phyloP scores from a whole-genome alignment of 2,888 invertebrate genomes.

The Clitarchus hookeri region DNA sequence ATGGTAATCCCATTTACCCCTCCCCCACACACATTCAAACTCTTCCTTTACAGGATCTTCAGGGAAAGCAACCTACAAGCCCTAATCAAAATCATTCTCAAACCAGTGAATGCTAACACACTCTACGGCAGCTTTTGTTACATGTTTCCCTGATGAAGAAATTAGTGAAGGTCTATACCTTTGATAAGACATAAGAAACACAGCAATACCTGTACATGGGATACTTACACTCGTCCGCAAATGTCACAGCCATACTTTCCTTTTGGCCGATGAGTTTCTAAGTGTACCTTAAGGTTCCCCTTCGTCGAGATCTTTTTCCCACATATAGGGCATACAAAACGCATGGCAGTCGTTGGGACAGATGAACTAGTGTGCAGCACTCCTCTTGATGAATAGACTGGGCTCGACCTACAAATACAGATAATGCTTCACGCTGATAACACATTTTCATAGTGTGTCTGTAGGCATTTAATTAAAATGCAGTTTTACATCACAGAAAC shows the following conservation, averaged over 20 bases:
- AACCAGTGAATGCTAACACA: too few relatives aligned
- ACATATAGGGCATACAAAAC: constrained; percentile 64
- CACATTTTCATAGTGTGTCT: neutral
- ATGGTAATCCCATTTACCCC: too few relatives aligned
- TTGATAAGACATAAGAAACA: too few relatives aligned
- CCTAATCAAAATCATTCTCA: too few relatives aligned
- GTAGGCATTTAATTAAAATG: too few relatives aligned
- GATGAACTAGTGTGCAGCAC: constrained; percentile 47
- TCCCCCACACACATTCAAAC: too few relatives aligned
- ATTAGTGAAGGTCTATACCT: too few relatives aligned
- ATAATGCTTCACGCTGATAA: neutral
- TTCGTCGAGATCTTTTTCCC: constrained; percentile 65
- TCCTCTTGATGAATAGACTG: constrained; percentile 50
- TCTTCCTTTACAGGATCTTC: too few relatives aligned
- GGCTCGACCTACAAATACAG: constrained; percentile 34
- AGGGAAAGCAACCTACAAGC: too few relatives aligned
- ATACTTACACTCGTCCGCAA: constrained; percentile 69
- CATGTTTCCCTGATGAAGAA: too few relatives aligned
- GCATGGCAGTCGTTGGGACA: constrained; percentile 27
- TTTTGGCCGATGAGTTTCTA: constrained; percentile 66
- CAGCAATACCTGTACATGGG: neutral
- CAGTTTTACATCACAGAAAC: too few relatives aligned
- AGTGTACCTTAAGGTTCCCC: constrained; percentile 65
- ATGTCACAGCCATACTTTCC: constrained; percentile 67
- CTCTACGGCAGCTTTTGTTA: too few relatives aligned